Conservation (phyloP, 2,888 invertebrate species). For the Capitulum mitella region DNA sequence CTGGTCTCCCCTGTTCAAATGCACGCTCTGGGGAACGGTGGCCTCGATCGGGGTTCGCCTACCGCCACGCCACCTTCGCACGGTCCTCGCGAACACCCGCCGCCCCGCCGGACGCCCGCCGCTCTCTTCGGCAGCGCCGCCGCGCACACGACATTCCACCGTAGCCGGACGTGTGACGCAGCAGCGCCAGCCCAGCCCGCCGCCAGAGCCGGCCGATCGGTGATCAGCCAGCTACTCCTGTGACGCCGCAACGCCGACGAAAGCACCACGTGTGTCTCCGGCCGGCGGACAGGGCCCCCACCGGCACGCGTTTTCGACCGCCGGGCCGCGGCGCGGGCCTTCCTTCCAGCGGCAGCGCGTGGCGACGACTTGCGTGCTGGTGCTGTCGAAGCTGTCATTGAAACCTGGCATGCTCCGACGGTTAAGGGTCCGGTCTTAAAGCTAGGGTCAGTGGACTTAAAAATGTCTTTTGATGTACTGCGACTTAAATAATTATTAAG, state of each 20-base stretch:
- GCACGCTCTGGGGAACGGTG: too few species aligned
- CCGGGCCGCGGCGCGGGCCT: background rate
- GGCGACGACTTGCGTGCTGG: too few species aligned
- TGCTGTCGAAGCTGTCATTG: too few species aligned
- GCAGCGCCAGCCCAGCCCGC: background rate
- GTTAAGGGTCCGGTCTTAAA: too few species aligned
- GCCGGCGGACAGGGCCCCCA: background rate
- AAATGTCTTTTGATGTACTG: too few species aligned
- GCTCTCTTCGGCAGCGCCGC: background rate
- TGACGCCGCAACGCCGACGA: constrained; percentile 15
- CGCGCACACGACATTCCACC: background rate
- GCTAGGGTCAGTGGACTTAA: too few species aligned
- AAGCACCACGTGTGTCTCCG: constrained; percentile 12
- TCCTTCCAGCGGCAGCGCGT: too few species aligned
- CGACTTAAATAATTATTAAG: too few species aligned
- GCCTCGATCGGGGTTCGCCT: too few species aligned
- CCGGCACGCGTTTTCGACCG: background rate
- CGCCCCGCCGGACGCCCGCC: background rate
- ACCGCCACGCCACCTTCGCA: background rate
- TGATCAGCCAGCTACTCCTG: background rate
- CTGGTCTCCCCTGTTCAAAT: too few species aligned
- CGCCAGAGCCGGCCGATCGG: background rate
- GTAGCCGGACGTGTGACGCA: background rate
- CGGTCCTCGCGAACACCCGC: background rate
- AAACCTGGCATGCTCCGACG: too few species aligned